A percentile compares a stretch with the other conserved stretches of the same genome.
Conservation (phyloP, 2,113 vertebrate species). For the Clinocottus analis region DNA sequence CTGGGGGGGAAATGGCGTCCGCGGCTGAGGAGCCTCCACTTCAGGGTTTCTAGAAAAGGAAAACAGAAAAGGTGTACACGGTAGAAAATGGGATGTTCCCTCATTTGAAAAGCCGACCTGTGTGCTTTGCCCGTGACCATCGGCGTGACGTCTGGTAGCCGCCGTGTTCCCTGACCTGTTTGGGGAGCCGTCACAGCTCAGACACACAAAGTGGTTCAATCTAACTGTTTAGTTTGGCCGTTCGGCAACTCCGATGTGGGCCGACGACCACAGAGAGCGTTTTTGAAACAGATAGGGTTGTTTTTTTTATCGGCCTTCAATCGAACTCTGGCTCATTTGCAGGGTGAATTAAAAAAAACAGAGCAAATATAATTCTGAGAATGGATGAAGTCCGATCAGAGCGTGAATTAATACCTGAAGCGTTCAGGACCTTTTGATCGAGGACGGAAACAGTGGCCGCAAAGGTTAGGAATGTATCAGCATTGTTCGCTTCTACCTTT, state of each 20-base stretch:
- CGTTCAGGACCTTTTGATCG: background rate
- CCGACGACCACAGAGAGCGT: background rate
- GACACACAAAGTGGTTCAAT: background rate
- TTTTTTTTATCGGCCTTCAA: background rate
- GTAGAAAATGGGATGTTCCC: background rate
- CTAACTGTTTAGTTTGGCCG: background rate
- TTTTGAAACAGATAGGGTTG: background rate
- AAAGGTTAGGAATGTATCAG: too few species aligned
- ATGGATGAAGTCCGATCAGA: background rate
- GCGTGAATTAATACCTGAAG: background rate
- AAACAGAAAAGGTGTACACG: background rate
- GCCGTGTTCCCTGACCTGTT: background rate
- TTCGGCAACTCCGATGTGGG: background rate
- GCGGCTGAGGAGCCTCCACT: background rate
- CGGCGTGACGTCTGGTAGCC: background rate
- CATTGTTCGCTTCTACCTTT: too few species aligned
- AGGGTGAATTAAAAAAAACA: background rate
- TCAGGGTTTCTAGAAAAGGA: background rate
- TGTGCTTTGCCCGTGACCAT: background rate
- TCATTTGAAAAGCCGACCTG: background rate
- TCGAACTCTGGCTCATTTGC: background rate
- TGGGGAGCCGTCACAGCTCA: background rate
- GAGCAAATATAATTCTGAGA: background rate
- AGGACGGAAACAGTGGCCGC: background rate
- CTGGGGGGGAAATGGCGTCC: constrained; percentile 1